Conservation (phyloP, 1,140 invertebrate genomes). For the Zaprionus inermis region DNA sequence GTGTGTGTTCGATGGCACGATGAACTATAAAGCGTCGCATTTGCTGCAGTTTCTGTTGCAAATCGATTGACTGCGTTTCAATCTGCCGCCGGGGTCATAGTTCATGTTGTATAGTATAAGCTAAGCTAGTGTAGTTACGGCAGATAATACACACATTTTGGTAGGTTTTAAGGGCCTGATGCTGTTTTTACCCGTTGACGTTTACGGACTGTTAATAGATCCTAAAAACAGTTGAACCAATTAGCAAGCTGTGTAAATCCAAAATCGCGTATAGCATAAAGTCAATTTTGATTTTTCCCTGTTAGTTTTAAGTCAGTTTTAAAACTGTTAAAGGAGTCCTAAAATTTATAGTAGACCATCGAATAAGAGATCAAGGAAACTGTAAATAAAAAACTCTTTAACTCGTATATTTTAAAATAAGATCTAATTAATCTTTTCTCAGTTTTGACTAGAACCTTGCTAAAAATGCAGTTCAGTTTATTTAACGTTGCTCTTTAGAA, state of each 20-base stretch:
- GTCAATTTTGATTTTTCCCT: too few relatives aligned
- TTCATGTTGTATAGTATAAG: not conserved
- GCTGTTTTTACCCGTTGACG: not conserved
- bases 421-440: too few relatives aligned
- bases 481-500: too few relatives aligned
- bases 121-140: not conserved
- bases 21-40: not conserved
- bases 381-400: too few relatives aligned
- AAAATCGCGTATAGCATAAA: not conserved
- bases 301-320: too few relatives aligned
- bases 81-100: not conserved
- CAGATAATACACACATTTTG: not conserved
- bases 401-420: too few relatives aligned
- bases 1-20: not conserved
- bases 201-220: not conserved
- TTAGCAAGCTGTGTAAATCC: not conserved
- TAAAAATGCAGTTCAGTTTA: too few relatives aligned
- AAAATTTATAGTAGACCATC: too few relatives aligned
- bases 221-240: not conserved
- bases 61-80: not conserved
- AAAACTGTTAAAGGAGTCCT: too few relatives aligned
- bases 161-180: not conserved
- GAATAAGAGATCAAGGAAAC: too few relatives aligned
- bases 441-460: too few relatives aligned
- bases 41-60: not conserved